Base-by-base conservation (phyloP, 2,113 vertebrate species). In the Melanostigma gelatinosum region DNA sequence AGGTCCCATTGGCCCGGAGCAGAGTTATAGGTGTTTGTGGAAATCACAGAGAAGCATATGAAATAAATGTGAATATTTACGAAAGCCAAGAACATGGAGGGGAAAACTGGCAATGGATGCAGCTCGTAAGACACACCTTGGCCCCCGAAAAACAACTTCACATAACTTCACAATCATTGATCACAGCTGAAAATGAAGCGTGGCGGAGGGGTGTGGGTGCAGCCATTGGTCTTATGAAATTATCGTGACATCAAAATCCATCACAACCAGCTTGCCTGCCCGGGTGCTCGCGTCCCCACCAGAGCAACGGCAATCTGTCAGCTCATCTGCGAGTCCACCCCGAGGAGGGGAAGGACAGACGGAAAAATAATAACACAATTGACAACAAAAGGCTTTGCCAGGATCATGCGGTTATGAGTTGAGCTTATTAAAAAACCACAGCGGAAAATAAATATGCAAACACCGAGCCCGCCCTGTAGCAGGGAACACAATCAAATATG, bases 281-380 rank as follows among this genome's bases (percentile, higher is more conserved):
- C 52, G 61, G 46, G 60, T 10, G 79, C 64, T 88, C 55, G 27
- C 73, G 64, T 77, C 85, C 83, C 67, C 77, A 84, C 58, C 88
- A 89, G 77, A 85, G 87, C 60, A 64, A 82, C 65, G n/a, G 87
- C 91, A 93, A 93, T 92, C 90, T 91, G 91, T 93, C 80, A 71
- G 77, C 81, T 91, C 89, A 90, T 94, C 90, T 92, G 89, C n/a
- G 48, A 79, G 85, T 72, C 74, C 72, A 72, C 83, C 79, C 80
- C 72, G 52, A 79, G 79, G 67, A 86, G 66, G 64, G 62, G 62
- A 60, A 61, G 72, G 68, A 80, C 61, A 12, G 80, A 84, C 34
- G 38, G 77, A 83, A 70, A 7, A 87, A 92, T 87, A 89, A 92
- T 88, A 91, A 92, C 85, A 86, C 79, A 85, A 76, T 22, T 84